A percentile compares a stretch with the other conserved stretches of the same genome.
Evolutionary conservation across 2,888 invertebrate genomes (phyloP).

Genomic region (Polydrusus pterygomalis): DNA sequence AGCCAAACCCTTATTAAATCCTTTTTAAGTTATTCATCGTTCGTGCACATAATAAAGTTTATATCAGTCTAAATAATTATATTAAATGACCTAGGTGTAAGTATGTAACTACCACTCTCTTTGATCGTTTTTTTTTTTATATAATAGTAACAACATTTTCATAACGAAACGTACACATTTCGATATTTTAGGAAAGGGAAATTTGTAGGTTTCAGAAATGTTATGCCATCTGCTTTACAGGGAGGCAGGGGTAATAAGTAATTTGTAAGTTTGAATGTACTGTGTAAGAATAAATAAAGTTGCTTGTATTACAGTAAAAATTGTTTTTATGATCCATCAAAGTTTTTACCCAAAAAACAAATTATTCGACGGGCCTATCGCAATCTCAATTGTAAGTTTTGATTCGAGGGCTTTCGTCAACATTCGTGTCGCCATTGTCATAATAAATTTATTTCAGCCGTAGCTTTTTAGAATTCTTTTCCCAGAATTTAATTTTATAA

Average conservation of each 20-base stretch:
- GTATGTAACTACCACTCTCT: constrained; percentile 65
- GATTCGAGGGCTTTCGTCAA: too few species aligned
- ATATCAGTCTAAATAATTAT: constrained; percentile 57
- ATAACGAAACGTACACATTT: constrained; percentile 65
- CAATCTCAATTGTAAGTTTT: too few species aligned
- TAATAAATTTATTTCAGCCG: too few species aligned
- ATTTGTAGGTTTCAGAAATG: constrained; percentile 66
- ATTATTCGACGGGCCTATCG: too few species aligned
- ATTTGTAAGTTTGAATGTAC: constrained; percentile 71
- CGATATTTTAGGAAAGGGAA: constrained; percentile 59
- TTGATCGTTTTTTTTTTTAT: constrained; percentile 58
- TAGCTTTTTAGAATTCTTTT: too few species aligned
- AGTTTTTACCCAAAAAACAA: too few species aligned
- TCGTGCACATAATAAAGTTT: constrained; percentile 67
- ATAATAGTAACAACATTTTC: constrained; percentile 55
- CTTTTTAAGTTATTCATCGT: constrained; percentile 65
- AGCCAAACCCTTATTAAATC: constrained; percentile 43
- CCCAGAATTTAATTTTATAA: too few species aligned
- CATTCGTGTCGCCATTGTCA: too few species aligned
- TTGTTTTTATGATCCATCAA: constrained; percentile 36
- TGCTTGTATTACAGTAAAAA: constrained; percentile 66
- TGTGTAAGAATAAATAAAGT: constrained; percentile 71
- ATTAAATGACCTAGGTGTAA: constrained; percentile 55
- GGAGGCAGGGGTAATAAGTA: constrained; percentile 65
- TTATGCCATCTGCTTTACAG: constrained; percentile 59